Base-by-base conservation (phyloP, 2,888 invertebrate genomes). In the Drosophila histrio region DNA sequence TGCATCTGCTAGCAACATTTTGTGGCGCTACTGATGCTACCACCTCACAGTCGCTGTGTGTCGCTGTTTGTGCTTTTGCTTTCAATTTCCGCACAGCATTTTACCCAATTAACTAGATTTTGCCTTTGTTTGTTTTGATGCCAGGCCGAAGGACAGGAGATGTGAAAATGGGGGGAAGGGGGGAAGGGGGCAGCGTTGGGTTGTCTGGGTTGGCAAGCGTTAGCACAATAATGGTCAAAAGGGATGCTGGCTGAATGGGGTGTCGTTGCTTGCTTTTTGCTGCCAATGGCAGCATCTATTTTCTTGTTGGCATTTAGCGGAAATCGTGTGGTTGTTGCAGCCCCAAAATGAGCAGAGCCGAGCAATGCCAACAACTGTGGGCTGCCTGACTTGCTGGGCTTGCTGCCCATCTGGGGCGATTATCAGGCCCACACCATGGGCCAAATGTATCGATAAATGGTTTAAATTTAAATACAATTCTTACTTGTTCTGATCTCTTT, bases 61-160 rank as follows among this genome's bases (percentile, higher is more conserved):
- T 26, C 26, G 17, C 38, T 76, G 70, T 71, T 60, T 68, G 61
- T 69, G 70, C 71, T 75, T 83, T 78, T 78, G 70, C 79, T 84
- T 87, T 87, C 84, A 79, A 84, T 84, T 84, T 84, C 85, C 85
- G 87, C 69, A 53, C 56, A 79, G 64, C 71, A 73, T 81, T 84
- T 84, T 79, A 84, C 87, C 84, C 80, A 84, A 84, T 84, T 84
- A 87, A 84, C 84, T 84, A 79, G 84, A 84, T 87, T 83, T 84
- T 67, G 80, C 69, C 59, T 84, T 77, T 81, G 70, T 84, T 77
- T 85, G 77, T 75, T 77, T 68, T 75, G 52, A 58, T 68, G 65
- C 34, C 62, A 46, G 67, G 8, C 54, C 39, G 17, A 54, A 24
- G 21, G 17, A 21, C 17, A 24, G 15, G 32, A 13, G 15, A 6